Base-by-base conservation (phyloP, 2,113 vertebrate species). In the Sus scrofa region DNA sequence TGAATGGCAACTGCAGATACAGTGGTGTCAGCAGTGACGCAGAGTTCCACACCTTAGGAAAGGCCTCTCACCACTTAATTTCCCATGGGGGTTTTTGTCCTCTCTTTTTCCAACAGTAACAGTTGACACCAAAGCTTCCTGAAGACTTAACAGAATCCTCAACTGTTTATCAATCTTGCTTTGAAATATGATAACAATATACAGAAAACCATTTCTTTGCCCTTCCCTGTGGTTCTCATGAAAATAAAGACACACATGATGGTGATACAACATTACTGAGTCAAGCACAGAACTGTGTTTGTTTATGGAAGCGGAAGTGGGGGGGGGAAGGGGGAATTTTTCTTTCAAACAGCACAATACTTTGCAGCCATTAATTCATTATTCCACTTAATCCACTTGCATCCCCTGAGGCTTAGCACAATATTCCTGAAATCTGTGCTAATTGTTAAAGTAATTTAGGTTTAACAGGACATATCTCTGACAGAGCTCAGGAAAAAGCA, bases 381-480 rank as follows among this genome's bases (percentile, higher is more conserved):
- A 83, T 79, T 60, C 44, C 54, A 54, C 54, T 91, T 81, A 85
- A 94, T 58, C 34, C 15, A 50, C 34, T 68, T 37, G 56, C 52
- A 32, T 89, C 44, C 67, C 88, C 60, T 16, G 2, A 94, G 27
- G 75, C 18, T 88, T 94, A 71, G 54, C 81, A 85, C 32, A 77
- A 44, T 60, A 73, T 52, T 78, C 65, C 68, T 85, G 62, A 77
- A 91, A 73, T 91, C 50, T 34, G 60, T 71, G 60, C 70, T 77
- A 87, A 96, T 26, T 93, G 71, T 63, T 81, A 67, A 70, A 91
- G 60, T 85, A 82, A 85, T 82, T 97, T 94, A 88, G 54, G 24
- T 87, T 87, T 56, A 77, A 73, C 13, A 22, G 44, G 30, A 68
- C 63, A 62, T 62, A 67, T 50, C 20, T 73, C 54, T 79, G 37